phyloP scores from a whole-genome alignment of 2,797 vertebrate species.

The Megaceryle alcyon region DNA sequence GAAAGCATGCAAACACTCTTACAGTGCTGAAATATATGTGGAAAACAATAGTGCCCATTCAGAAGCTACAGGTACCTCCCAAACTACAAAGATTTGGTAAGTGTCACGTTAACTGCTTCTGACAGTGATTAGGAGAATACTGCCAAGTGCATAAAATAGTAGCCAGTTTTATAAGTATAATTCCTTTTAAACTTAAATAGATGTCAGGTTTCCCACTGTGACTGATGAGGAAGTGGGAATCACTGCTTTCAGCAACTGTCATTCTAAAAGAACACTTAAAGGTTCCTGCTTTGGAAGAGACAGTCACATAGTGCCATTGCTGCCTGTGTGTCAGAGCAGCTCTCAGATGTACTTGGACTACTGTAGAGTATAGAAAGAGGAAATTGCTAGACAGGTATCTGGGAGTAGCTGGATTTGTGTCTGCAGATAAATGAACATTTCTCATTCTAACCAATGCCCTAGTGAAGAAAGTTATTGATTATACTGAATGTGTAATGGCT shows the following conservation, averaged over 20 bases:
- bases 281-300: not conserved
- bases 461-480: not conserved
- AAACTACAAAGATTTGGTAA: not conserved
- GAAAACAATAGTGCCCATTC: not conserved
- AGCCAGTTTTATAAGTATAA: slow-evolving; percentile 28
- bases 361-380: not conserved
- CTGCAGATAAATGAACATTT: not conserved
- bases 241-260: slow-evolving; percentile 21
- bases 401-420: not conserved
- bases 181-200: slow-evolving; percentile 32
- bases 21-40: not conserved
- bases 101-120: not conserved
- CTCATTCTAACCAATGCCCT: not conserved
- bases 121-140: not conserved
- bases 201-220: not conserved
- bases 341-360: not conserved
- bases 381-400: not conserved
- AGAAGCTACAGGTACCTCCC: not conserved
- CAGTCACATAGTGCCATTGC: not conserved
- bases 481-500: not conserved
- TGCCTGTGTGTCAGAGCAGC: not conserved
- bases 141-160: not conserved
- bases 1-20: not conserved
- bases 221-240: not conserved
- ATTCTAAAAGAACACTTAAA: slow-evolving; percentile 6